Evolutionary conservation across 2,888 invertebrate species (phyloP).

Genomic region (Mimachlamys varia): DNA sequence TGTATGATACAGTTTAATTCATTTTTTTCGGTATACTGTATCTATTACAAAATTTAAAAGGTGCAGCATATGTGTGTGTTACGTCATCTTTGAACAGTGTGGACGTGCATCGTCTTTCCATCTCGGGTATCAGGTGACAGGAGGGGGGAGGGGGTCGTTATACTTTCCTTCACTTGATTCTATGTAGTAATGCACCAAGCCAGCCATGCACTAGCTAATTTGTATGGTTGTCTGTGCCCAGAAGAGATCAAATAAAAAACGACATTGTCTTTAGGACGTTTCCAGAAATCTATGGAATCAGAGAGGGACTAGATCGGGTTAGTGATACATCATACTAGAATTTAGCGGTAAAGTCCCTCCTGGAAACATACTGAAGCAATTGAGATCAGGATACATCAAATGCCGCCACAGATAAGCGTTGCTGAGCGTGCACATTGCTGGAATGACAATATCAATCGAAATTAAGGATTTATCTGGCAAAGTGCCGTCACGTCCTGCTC

Average conservation of each 20-base stretch:
- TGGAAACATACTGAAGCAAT: neutral
- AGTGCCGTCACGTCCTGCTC: neutral
- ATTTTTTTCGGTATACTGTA: too few species aligned
- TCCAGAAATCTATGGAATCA: neutral
- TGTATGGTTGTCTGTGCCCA: neutral
- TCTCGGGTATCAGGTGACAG: neutral
- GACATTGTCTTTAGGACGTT: neutral
- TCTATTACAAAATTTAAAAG: too few species aligned
- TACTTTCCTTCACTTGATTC: neutral
- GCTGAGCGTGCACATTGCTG: constrained; percentile 3
- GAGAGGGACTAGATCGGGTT: neutral
- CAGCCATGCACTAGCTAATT: neutral
- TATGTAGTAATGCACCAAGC: neutral
- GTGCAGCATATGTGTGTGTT: too few species aligned
- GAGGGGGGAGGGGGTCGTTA: neutral
- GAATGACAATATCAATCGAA: constrained; percentile 16
- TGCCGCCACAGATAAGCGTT: neutral
- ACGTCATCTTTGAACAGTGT: too few species aligned
- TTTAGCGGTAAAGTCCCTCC: neutral
- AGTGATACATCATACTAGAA: neutral
- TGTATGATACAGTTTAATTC: too few species aligned
- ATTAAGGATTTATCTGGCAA: neutral
- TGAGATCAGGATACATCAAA: neutral
- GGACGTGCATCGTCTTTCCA: neutral
- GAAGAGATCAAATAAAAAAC: neutral